Evolutionary conservation across 2,113 vertebrate species (phyloP).

Genomic region (Rattus norvegicus): DNA sequence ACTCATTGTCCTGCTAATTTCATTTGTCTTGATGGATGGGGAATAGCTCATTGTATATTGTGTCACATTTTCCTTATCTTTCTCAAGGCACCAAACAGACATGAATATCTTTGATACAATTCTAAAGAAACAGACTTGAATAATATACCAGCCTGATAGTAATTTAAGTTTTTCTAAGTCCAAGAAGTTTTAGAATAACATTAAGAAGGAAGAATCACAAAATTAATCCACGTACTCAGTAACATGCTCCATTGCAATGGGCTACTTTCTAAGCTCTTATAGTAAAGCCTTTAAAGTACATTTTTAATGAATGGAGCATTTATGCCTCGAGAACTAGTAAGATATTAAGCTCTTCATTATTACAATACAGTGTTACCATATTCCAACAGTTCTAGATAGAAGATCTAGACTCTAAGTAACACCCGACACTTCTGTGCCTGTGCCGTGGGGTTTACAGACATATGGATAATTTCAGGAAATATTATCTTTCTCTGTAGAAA

Average conservation of each 20-base stretch:
- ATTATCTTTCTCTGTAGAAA: conserved; percentile 25
- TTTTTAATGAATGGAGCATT: not conserved
- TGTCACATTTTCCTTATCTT: not conserved
- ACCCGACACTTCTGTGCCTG: not conserved
- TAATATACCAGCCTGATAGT: not conserved
- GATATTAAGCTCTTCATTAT: not conserved
- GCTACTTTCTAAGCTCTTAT: not conserved
- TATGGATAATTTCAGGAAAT: not conserved
- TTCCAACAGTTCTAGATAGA: not conserved
- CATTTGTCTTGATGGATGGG: not conserved
- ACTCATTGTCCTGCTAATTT: not conserved
- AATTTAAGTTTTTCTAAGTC: conserved; percentile 24
- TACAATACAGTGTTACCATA: not conserved
- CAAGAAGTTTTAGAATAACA: conserved; percentile 22
- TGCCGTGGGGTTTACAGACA: not conserved
- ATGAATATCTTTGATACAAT: conserved; percentile 27
- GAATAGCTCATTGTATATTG: not conserved
- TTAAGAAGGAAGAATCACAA: conserved; percentile 28
- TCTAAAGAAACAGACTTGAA: conserved; percentile 38
- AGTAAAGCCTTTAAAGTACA: not conserved
- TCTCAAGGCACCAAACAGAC: not conserved
- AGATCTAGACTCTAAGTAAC: not conserved
- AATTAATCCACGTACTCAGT: not conserved
- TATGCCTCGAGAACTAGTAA: conserved; percentile 32
- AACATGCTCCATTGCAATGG: not conserved